Percentiles rank a stretch among this genome's conserved stretches.
These are phyloP conservation scores for Metellina segmentata DNA, from an alignment of 2,888 invertebrate species.

Conservation along the genomic window DNA sequence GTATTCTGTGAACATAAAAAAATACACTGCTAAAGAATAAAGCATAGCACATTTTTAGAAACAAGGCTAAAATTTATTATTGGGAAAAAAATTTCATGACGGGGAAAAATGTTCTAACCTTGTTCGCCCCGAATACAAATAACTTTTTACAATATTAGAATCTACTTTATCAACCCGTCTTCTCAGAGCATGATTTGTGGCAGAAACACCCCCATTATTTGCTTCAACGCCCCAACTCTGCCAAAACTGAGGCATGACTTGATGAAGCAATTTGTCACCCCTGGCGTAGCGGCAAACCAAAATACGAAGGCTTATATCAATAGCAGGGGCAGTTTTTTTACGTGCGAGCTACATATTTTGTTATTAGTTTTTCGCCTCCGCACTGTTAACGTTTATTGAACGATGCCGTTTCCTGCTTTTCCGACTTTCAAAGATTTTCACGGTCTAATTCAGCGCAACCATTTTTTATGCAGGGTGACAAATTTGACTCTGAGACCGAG, in stretches of 20 bases:
- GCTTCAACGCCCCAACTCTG: slow-evolving; percentile 9
- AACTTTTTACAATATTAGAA: background rate
- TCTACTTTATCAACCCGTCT: background rate
- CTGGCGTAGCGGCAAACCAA: slow-evolving; percentile 17
- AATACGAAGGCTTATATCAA: slow-evolving; percentile 25
- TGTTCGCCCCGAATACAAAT: too few species aligned
- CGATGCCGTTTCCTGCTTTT: slow-evolving; percentile 19
- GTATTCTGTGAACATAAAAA: too few species aligned
- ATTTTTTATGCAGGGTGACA: too few species aligned
- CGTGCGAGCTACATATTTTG: slow-evolving; percentile 1
- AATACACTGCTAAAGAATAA: too few species aligned
- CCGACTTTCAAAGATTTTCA: background rate
- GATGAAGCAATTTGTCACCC: slow-evolving; percentile 16
- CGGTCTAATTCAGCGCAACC: too few species aligned
- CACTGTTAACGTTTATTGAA: slow-evolving; percentile 15
- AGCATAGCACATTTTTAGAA: too few species aligned
- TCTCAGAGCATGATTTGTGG: background rate
- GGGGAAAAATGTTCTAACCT: too few species aligned
- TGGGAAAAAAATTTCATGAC: too few species aligned
- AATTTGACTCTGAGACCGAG: too few species aligned
- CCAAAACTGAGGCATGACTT: slow-evolving; percentile 9
- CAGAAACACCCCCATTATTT: slow-evolving; percentile 21
- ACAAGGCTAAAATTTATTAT: too few species aligned
- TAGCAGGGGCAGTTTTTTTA: background rate
- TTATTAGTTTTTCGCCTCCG: slow-evolving; percentile 22